These are phyloP conservation scores for Dasyurus viverrinus DNA, from an alignment of 2,113 vertebrate species.

Conservation along the genomic window DNA sequence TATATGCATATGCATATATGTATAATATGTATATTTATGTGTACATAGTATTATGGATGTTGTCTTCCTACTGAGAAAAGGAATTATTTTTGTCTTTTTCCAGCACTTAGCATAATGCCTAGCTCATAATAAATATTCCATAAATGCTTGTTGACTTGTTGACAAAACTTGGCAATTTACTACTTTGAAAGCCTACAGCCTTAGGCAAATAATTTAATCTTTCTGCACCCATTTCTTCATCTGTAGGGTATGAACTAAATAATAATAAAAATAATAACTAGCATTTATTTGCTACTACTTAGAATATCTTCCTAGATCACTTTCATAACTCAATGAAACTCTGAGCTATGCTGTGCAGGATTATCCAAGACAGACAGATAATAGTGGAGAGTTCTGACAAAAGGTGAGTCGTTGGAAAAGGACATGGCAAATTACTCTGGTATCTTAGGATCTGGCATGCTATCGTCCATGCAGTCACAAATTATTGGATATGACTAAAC, in stretches of 20 bases:
- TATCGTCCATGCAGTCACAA: background rate
- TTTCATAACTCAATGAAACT: background rate
- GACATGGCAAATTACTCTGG: background rate
- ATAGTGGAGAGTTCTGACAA: background rate
- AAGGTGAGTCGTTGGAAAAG: background rate
- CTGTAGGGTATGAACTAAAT: background rate
- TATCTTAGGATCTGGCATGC: background rate
- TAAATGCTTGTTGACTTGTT: background rate
- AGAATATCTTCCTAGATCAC: background rate
- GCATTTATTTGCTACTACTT: background rate
- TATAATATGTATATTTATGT: too few species aligned
- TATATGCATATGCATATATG: too few species aligned
- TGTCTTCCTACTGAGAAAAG: background rate
- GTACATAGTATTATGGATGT: background rate
- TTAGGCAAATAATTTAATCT: background rate
- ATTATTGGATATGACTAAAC: background rate
- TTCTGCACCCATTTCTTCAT: background rate
- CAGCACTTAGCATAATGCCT: background rate
- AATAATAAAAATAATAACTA: background rate
- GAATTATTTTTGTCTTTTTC: background rate
- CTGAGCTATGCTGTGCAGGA: background rate
- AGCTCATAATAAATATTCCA: background rate
- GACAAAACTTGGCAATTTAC: background rate
- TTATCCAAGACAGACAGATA: background rate
- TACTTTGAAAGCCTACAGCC: background rate